These are phyloP conservation scores for Lycodopsis pacificus DNA, from an alignment of 2,797 vertebrate species.

Conservation along the genomic window DNA sequence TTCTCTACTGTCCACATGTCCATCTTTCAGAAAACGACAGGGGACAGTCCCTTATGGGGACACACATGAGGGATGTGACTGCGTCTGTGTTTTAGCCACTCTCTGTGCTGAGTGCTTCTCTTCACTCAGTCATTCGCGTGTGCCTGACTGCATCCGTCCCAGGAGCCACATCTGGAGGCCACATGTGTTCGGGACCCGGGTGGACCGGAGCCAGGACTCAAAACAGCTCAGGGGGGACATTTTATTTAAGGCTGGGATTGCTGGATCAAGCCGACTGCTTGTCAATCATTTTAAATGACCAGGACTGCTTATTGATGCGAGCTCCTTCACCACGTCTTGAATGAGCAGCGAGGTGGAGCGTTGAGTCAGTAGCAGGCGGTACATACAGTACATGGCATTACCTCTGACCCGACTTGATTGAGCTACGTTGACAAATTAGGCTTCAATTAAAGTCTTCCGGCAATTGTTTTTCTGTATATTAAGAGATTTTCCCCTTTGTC, in stretches of 20 bases:
- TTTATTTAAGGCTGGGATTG: constrained; percentile 61
- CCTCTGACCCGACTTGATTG: constrained; percentile 14
- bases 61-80: constrained; percentile 35
- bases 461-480: neutral
- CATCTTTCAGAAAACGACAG: neutral
- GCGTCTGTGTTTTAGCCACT: constrained; percentile 41
- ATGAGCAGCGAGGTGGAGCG: constrained; percentile 23
- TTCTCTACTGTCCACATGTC: neutral
- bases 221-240: constrained; percentile 66
- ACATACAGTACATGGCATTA: neutral
- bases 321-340: constrained; percentile 21
- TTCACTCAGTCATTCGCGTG: constrained; percentile 49
- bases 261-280: constrained; percentile 67
- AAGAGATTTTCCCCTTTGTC: neutral
- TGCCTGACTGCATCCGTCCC: constrained; percentile 59
- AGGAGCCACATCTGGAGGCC: constrained; percentile 76
- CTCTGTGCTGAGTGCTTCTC: constrained; percentile 43
- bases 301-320: constrained; percentile 38
- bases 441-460: constrained; percentile 16
- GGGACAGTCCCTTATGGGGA: constrained; percentile 8
- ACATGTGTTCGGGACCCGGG: constrained; percentile 68
- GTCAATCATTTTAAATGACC: constrained; percentile 74
- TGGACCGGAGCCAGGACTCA: constrained; percentile 56
- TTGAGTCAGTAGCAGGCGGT: constrained; percentile 26
- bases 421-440: constrained; percentile 35